Evolutionary conservation across 2,113 vertebrate species (phyloP), one percentile per base, ranked within the genome.

Genomic region (Elephantulus edwardii): DNA sequence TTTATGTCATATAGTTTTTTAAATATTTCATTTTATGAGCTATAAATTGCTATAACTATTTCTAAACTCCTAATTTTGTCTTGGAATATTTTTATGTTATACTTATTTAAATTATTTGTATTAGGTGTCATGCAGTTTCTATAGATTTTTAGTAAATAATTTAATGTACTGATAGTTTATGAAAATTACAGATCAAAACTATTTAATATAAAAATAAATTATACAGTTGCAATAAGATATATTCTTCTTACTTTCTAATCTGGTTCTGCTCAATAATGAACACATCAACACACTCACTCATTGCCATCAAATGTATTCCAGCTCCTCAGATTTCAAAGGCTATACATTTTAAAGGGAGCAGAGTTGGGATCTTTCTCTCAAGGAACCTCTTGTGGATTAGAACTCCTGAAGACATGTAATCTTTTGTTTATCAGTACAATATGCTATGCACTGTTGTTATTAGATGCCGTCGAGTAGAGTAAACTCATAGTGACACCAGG

Each of bases 21-120:
- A n/a, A 62, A 38, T 46, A 79, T 84, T 91, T 81, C 76, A 33
- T 71, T 81, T 64, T 70, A 88, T 56, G 17, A 92, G 42, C n/a
- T 85, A 26, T 8, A 30, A 77, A 64, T 88, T 75, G 81, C 28
- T 52, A 84, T 24, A 44, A 26, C 76, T 54, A 48, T 81, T 16
- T 80, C 83, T 88, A 68, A 79, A 79, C 60, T 81, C 12, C 26
- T 44, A 48, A 85, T 76, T n/a, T 44, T 85, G 17, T 38, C 3
- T 11, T 85, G 80, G 11, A 6, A 60, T 52, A 88, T 42, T 77
- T 88, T 68, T 68, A 2, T 62, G 20, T 5, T 12, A 35, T 44
- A 56, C n/a, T 50, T 54, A 84, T 71, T 64, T 88, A 20, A 89
- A 94, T 3, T 71, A 58, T 81, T 22, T 81, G 7, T 5, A 20